Evolutionary conservation across 1,140 invertebrate genomes (phyloP).

Genomic region (Olivierus martensii): DNA sequence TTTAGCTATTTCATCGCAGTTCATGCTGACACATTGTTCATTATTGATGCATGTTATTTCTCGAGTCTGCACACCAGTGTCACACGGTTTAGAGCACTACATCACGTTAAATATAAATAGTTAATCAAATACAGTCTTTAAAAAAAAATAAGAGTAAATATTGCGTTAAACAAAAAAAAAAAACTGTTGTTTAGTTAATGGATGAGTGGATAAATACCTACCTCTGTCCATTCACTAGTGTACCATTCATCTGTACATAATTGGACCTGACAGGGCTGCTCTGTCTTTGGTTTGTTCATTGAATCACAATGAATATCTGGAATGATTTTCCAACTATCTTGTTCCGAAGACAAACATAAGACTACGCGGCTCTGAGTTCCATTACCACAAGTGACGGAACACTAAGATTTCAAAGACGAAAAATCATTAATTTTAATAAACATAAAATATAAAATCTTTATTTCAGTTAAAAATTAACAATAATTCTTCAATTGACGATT

Average conservation of each 20-base stretch:
- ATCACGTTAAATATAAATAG: too few relatives aligned
- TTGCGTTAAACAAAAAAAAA: too few relatives aligned
- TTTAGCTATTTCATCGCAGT: constrained; percentile 40
- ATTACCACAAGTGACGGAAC: constrained; percentile 45
- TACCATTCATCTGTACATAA: constrained; percentile 44
- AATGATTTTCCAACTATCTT: constrained; percentile 24
- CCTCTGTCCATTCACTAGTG: constrained; percentile 43
- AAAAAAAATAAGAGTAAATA: too few relatives aligned
- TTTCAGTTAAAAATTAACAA: too few relatives aligned
- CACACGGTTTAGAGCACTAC: constrained; percentile 39
- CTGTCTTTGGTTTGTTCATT: constrained; percentile 29
- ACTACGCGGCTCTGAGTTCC: constrained; percentile 41
- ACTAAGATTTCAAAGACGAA: too few relatives aligned
- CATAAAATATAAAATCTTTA: too few relatives aligned
- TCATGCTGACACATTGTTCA: constrained; percentile 31
- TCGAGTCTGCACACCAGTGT: constrained; percentile 43
- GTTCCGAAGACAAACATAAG: constrained; percentile 41
- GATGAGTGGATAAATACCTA: constrained; percentile 22
- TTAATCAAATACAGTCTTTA: too few relatives aligned
- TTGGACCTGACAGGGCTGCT: constrained; percentile 33
- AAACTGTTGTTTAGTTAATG: too few relatives aligned
- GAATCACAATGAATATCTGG: constrained; percentile 33
- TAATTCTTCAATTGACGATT: too few relatives aligned
- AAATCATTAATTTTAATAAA: too few relatives aligned
- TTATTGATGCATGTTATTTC: constrained; percentile 43